Percentiles rank a stretch among this genome's conserved stretches.
Conservation (phyloP, 2,888 invertebrate species). For the Dicyrtoma fusca region DNA sequence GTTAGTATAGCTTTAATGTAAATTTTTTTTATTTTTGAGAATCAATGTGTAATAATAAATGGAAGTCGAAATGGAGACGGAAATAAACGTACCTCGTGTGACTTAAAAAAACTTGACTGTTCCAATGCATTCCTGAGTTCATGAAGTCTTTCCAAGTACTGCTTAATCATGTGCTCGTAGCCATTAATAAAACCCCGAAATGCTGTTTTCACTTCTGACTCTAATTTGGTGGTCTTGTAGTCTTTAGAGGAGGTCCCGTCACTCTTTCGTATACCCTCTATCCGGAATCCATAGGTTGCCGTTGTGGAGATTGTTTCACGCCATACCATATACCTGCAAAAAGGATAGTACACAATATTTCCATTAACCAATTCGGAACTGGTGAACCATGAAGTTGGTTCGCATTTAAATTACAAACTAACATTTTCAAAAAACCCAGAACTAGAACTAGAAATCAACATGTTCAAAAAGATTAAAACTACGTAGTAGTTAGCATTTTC, state of each 20-base stretch:
- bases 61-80: no score
- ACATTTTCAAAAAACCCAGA: no score
- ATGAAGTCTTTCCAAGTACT: slow-evolving; percentile 75
- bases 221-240: slow-evolving; percentile 89
- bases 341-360: no score
- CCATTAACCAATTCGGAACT: no score
- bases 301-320: slow-evolving; percentile 96
- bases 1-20: slow-evolving; percentile 5
- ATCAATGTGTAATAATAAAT: no score
- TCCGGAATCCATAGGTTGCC: slow-evolving; percentile 92
- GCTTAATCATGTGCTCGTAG: slow-evolving; percentile 73
- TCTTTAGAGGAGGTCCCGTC: slow-evolving; percentile 92
- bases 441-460: no score
- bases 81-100: slow-evolving; percentile 74
- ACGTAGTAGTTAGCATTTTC: no score
- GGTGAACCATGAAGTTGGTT: no score
- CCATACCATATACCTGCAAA: slow-evolving; percentile 91
- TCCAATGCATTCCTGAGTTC: slow-evolving; percentile 81
- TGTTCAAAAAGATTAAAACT: no score
- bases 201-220: slow-evolving; percentile 74
- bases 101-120: slow-evolving; percentile 84
- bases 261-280: slow-evolving; percentile 80
- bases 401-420: no score
- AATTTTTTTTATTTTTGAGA: no score
- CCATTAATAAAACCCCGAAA: slow-evolving; percentile 79